Evolutionary conservation across 2,797 vertebrate species (phyloP).

Genomic region (Hephaestus fuliginosus): DNA sequence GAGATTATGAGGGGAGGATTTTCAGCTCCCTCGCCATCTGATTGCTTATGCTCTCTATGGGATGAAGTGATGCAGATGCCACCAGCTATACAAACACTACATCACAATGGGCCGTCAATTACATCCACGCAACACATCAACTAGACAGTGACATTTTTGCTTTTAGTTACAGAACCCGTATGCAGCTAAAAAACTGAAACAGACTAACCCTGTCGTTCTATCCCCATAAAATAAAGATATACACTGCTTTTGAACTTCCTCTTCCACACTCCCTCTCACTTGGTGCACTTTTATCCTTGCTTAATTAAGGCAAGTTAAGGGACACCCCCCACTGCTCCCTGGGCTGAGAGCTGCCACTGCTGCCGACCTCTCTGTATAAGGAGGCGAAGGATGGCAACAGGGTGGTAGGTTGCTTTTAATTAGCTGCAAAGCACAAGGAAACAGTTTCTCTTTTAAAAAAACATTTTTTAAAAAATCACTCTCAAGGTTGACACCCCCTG

Average conservation of each 20-base stretch:
- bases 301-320: slow-evolving; percentile 70
- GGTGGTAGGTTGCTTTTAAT: slow-evolving; percentile 64
- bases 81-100: slow-evolving; percentile 47
- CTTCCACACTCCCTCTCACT: slow-evolving; percentile 17
- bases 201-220: neutral
- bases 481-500: slow-evolving; percentile 40
- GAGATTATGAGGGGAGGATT: slow-evolving; percentile 59
- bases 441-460: neutral
- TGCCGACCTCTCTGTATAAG: slow-evolving; percentile 53
- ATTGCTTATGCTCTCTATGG: slow-evolving; percentile 60
- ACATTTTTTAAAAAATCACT: neutral
- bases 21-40: slow-evolving; percentile 69
- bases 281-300: slow-evolving; percentile 49
- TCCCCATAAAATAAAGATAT: slow-evolving; percentile 12
- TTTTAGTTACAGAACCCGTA: slow-evolving; percentile 6
- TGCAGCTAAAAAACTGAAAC: neutral
- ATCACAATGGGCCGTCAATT: slow-evolving; percentile 25
- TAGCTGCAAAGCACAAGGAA: slow-evolving; percentile 35
- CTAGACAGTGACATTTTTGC: neutral
- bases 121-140: slow-evolving; percentile 5
- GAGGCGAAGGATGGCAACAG: slow-evolving; percentile 39
- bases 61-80: slow-evolving; percentile 46
- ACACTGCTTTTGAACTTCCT: slow-evolving; percentile 18
- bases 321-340: slow-evolving; percentile 59
- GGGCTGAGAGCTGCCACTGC: slow-evolving; percentile 59